A percentile compares a stretch with the other conserved stretches of the same genome.
These are phyloP conservation scores for Suricata suricatta DNA, from an alignment of 2,113 vertebrate species.

Conservation along the genomic window DNA sequence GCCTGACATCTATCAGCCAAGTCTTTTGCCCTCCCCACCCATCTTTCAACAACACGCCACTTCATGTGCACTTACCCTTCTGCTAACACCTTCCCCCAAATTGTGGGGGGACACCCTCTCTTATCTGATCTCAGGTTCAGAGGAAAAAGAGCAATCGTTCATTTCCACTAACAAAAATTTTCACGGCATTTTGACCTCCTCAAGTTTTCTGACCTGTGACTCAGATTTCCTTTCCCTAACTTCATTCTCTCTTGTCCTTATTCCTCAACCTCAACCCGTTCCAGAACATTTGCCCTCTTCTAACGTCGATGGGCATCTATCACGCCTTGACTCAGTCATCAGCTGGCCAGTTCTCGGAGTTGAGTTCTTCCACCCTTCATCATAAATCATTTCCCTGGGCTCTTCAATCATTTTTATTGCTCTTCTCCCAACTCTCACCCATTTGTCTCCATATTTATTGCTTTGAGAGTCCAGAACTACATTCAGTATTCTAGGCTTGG, in stretches of 20 bases:
- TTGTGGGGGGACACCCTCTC: neutral
- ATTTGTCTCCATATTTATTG: conserved; percentile 79
- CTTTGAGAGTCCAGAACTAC: conserved; percentile 60
- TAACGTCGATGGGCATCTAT: conserved; percentile 44
- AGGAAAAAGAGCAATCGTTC: neutral
- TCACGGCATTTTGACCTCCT: neutral
- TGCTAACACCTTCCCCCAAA: neutral
- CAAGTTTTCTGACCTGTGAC: conserved; percentile 57
- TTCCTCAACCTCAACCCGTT: conserved; percentile 49
- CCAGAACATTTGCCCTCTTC: conserved; percentile 65
- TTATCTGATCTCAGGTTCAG: neutral
- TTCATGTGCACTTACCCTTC: neutral
- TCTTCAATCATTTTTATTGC: conserved; percentile 79
- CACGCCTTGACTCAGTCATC: conserved; percentile 72
- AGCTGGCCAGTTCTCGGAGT: conserved; percentile 62
- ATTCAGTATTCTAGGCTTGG: conserved; percentile 50
- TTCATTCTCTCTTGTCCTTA: conserved; percentile 48
- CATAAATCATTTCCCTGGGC: conserved; percentile 71
- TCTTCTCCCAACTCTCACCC: conserved; percentile 70
- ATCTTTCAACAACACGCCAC: neutral
- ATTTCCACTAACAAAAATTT: neutral
- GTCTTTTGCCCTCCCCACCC: neutral
- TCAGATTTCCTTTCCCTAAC: conserved; percentile 46
- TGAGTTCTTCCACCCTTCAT: conserved; percentile 60
- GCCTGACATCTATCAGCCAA: neutral